Percentiles rank a stretch among this genome's conserved stretches.
phyloP scores from a whole-genome alignment of 1,140 invertebrate species.

The Aphaenogaster floridana region DNA sequence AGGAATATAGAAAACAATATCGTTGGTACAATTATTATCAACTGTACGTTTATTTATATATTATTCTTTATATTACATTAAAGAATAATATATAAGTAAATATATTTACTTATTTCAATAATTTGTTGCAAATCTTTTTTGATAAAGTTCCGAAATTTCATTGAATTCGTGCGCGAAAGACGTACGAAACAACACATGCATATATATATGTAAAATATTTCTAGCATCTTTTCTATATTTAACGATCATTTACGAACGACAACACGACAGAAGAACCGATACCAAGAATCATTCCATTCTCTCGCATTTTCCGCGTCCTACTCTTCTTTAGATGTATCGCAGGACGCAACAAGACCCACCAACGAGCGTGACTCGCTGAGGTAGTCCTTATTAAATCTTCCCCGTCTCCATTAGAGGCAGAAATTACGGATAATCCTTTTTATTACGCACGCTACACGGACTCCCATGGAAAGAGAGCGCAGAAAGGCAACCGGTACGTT shows the following conservation, averaged over 20 bases:
- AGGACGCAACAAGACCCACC: constrained; percentile 58
- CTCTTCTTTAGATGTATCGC: constrained; percentile 9
- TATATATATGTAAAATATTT: not conserved
- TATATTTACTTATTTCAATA: no score
- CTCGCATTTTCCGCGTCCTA: not conserved
- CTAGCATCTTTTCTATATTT: not conserved
- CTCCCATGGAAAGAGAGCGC: constrained; percentile 58
- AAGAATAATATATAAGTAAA: not conserved
- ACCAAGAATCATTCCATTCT: constrained; percentile 3
- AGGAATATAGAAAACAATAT: not conserved
- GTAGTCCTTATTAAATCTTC: constrained; percentile 69
- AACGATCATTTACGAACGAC: not conserved
- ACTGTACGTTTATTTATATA: not conserved
- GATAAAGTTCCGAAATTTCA: not conserved
- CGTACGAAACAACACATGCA: not conserved
- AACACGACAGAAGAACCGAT: not conserved
- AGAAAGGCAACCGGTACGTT: constrained; percentile 57
- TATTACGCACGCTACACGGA: constrained; percentile 66
- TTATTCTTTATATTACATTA: not conserved
- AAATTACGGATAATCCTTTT: constrained; percentile 70
- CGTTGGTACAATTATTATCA: not conserved
- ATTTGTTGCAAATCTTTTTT: not conserved
- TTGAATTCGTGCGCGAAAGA: not conserved
- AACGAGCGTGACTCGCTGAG: constrained; percentile 62
- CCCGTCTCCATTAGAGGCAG: constrained; percentile 61